phyloP scores from a whole-genome alignment of 2,113 vertebrate genomes.

The Pterocles gutturalis region DNA sequence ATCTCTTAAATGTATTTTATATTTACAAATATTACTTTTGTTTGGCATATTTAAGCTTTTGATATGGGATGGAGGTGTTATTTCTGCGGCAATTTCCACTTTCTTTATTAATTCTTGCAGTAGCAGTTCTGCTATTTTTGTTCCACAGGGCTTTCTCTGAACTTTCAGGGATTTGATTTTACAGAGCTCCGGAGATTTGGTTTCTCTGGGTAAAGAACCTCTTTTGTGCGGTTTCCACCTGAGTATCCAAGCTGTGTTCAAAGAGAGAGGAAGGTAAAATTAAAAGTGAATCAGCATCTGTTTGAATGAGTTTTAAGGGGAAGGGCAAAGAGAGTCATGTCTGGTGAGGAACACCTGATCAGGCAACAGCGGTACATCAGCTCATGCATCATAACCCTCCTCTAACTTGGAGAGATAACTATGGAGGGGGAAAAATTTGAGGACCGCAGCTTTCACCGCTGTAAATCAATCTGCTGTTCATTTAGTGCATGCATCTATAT shows the following conservation, averaged over 20 bases:
- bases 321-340: background rate
- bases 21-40: background rate
- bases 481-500: background rate
- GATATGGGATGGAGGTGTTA: fast-evolving
- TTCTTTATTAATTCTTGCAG: background rate
- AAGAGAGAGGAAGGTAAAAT: background rate
- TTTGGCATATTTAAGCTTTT: background rate
- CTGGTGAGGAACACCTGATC: background rate
- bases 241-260: background rate
- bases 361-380: background rate
- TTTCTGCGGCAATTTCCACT: background rate
- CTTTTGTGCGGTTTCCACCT: background rate
- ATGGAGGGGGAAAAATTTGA: background rate
- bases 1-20: background rate
- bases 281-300: background rate
- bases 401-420: background rate
- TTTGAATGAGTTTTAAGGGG: background rate
- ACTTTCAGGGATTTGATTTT: background rate
- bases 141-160: background rate
- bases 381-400: background rate
- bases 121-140: background rate
- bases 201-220: background rate
- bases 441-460: background rate
- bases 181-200: background rate
- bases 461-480: background rate